Evolutionary conservation across 2,888 invertebrate genomes (phyloP).

Genomic region (Agrypnus murinus): DNA sequence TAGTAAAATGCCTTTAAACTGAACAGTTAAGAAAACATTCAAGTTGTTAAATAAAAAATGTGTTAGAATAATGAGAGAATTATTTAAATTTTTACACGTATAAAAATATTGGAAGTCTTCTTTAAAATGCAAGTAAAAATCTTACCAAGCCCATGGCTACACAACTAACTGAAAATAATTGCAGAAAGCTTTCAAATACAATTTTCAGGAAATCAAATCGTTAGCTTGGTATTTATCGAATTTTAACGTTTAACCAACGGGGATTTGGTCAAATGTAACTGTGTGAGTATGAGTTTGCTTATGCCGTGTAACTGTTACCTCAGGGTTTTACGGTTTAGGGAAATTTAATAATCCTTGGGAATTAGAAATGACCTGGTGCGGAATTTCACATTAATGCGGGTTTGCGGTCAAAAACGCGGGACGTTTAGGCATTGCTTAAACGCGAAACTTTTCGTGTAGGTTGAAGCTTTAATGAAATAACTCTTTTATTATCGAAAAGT

Average conservation of each 20-base stretch:
- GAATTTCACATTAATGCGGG: conserved; percentile 27
- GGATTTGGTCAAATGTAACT: conserved; percentile 8
- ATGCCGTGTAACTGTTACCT: not conserved
- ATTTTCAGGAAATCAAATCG: conserved; percentile 15
- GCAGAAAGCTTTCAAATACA: not conserved
- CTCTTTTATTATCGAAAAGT: conserved; percentile 28
- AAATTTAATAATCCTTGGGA: conserved; percentile 23
- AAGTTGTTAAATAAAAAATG: too few species aligned
- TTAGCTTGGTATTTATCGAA: conserved; percentile 1
- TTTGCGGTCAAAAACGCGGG: conserved; percentile 17
- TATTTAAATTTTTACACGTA: too few species aligned
- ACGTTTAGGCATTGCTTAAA: not conserved
- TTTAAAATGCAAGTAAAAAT: too few species aligned
- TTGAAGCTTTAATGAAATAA: conserved; percentile 18
- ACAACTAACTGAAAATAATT: too few species aligned
- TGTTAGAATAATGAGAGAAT: too few species aligned
- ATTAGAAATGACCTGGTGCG: conserved; percentile 20
- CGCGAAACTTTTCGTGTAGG: conserved; percentile 6
- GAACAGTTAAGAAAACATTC: too few species aligned
- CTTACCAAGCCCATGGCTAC: too few species aligned
- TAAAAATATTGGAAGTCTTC: too few species aligned
- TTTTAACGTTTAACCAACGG: not conserved
- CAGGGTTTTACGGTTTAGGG: conserved; percentile 8
- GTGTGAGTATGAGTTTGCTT: not conserved
- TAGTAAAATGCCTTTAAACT: too few species aligned